Conservation (phyloP, 2,888 invertebrate species). For the Sinodicranocentrus sp. region DNA sequence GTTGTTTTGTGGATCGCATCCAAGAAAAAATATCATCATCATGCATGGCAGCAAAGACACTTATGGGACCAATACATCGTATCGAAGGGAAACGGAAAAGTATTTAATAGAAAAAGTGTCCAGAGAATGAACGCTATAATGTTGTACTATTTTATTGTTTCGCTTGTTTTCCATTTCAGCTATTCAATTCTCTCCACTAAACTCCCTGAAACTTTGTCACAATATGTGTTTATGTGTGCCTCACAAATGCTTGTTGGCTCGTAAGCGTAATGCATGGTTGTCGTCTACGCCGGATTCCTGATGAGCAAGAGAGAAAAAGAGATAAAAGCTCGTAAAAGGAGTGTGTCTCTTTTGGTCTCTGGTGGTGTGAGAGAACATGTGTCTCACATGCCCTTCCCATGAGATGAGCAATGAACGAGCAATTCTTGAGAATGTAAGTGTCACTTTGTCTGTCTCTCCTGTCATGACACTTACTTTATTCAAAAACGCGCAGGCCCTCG, state of each 20-base stretch:
- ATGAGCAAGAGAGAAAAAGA: constrained; percentile 27
- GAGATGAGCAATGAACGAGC: constrained; percentile 59
- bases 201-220: background rate
- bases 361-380: constrained; percentile 31
- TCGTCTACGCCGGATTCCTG: no score
- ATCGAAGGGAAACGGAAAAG: constrained; percentile 38
- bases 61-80: constrained; percentile 50
- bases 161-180: background rate
- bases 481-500: constrained; percentile 26
- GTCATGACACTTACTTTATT: constrained; percentile 59
- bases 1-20: constrained; percentile 34
- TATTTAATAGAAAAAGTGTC: constrained; percentile 27
- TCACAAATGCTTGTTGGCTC: background rate
- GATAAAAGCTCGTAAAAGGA: constrained; percentile 50
- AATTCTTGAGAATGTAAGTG: constrained; percentile 58
- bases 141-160: background rate
- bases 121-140: constrained; percentile 9
- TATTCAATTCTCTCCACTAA: background rate
- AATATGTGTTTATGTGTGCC: no score
- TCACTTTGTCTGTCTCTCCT: constrained; percentile 61
- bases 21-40: constrained; percentile 21
- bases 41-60: constrained; percentile 26
- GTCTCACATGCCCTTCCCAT: constrained; percentile 60
- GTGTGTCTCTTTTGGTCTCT: constrained; percentile 15
- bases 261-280: background rate